Evolutionary conservation across 1,140 invertebrate genomes (phyloP).

Genomic region (Drosophila auraria): DNA sequence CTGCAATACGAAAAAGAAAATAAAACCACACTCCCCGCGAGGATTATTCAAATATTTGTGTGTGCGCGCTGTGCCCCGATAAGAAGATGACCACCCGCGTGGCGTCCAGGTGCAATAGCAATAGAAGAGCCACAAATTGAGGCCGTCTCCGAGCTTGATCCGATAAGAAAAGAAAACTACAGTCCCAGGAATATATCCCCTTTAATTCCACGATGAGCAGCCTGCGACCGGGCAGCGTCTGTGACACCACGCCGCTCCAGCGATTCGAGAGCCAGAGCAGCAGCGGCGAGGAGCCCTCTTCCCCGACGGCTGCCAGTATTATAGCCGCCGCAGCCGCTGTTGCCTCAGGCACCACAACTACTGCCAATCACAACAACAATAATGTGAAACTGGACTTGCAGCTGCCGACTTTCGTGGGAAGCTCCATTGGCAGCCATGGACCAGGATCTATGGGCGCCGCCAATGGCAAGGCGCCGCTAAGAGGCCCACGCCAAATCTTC

Average conservation of each 20-base stretch:
- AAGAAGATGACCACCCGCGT: slow-evolving; percentile 69
- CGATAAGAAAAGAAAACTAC: slow-evolving; percentile 5
- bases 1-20: not conserved
- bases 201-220: slow-evolving; percentile 58
- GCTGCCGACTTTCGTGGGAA: slow-evolving; percentile 55
- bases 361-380: slow-evolving; percentile 49
- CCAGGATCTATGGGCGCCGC: slow-evolving; percentile 7
- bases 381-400: slow-evolving; percentile 79
- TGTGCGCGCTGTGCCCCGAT: not conserved
- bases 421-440: slow-evolving; percentile 4
- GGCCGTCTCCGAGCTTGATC: slow-evolving; percentile 3
- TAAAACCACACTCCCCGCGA: slow-evolving; percentile 10
- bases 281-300: slow-evolving; percentile 74
- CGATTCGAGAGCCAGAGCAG: slow-evolving; percentile 78
- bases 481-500: slow-evolving; percentile 59
- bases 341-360: not conserved
- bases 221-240: slow-evolving; percentile 67
- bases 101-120: slow-evolving; percentile 66
- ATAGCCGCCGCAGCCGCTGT: slow-evolving; percentile 44
- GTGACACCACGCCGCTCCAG: slow-evolving; percentile 76
- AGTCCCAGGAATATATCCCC: not conserved
- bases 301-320: slow-evolving; percentile 65
- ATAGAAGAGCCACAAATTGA: slow-evolving; percentile 39
- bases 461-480: slow-evolving; percentile 19
- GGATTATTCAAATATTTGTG: slow-evolving; percentile 67